phyloP scores from a whole-genome alignment of 2,888 invertebrate genomes.

The Drosophila longiperda region DNA sequence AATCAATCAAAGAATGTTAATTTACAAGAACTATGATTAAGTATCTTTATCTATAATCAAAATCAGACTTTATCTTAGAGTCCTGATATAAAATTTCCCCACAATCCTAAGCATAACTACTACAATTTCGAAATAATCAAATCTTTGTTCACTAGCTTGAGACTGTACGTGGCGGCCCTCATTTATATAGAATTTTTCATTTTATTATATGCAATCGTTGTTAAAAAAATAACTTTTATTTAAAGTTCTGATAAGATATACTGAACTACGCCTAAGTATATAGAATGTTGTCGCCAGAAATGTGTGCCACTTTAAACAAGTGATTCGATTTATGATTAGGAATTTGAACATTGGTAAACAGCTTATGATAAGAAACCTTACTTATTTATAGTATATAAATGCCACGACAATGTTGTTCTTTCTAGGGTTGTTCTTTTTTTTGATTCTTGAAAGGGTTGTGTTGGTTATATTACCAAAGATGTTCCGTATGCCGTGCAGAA shows the following conservation, averaged over 20 bases:
- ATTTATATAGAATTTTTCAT: slow-evolving; percentile 56
- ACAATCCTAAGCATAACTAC: background rate
- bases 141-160: slow-evolving; percentile 33
- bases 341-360: slow-evolving; percentile 72
- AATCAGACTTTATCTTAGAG: background rate
- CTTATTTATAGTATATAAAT: background rate
- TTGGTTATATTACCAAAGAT: no score
- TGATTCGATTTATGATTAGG: slow-evolving; percentile 75
- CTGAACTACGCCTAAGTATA: slow-evolving; percentile 34
- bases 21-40: background rate
- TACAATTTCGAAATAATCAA: slow-evolving; percentile 2
- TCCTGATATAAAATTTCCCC: background rate
- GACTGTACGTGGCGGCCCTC: slow-evolving; percentile 49
- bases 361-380: slow-evolving; percentile 61
- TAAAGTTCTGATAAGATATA: slow-evolving; percentile 71
- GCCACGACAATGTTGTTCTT: slow-evolving; percentile 27
- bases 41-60: slow-evolving; percentile 1
- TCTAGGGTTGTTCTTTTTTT: background rate
- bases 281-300: slow-evolving; percentile 36
- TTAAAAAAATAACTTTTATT: slow-evolving; percentile 57
- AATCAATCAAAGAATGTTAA: slow-evolving; percentile 19
- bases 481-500: background rate
- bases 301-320: slow-evolving; percentile 74
- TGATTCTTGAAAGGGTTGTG: background rate
- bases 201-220: slow-evolving; percentile 63